Evolutionary conservation across 2,888 invertebrate species (phyloP), one percentile per base, ranked within the genome.

Genomic region (Chouioia cunea): DNA sequence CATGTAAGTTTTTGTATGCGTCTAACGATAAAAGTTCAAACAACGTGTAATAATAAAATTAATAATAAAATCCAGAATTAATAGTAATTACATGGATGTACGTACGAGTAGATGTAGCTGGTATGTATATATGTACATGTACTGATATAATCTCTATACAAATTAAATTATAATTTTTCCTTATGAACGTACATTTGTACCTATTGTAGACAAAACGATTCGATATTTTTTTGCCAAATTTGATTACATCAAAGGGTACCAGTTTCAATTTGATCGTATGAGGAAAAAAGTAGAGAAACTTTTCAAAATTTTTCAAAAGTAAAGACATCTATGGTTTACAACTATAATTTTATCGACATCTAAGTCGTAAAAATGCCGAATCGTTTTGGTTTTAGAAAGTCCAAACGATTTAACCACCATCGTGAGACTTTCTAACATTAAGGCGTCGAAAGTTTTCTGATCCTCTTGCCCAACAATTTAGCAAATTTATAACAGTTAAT

Each of bases 111-210:
- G 71, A 76, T 77, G 73, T 64, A 68, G 64, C 10, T 36, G 36
- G 73, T 74, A 77, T 78, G 71, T 76, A 73, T 74, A 73, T 76
- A 71, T 77, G 72, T 78, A 77, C 71, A 74, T 65, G 65, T 67
- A 71, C 57, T 50, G 58, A 69, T 69, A 65, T 67, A 62, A 70
- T 79, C 75, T 78, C 78, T 81, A 78, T 82, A 81, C 79, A 81
- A 81, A 79, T 79, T 80, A 76, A 77, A 78, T 80, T 79, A 79
- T 73, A 74, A 76, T 73, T 77, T 78, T 76, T 71, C 12, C 16
- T 63, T 76, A 68, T 76, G 73, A 74, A 75, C 76, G 74, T 75
- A 76, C 74, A 77, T 77, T 76, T 77, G 78, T 77, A 78, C 78
- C 76, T 77, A 76, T 75, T 65, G 63, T 58, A 68, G 69, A 22